These are phyloP conservation scores for Alauda arvensis DNA, from an alignment of 2,797 vertebrate species.

Conservation along the genomic window DNA sequence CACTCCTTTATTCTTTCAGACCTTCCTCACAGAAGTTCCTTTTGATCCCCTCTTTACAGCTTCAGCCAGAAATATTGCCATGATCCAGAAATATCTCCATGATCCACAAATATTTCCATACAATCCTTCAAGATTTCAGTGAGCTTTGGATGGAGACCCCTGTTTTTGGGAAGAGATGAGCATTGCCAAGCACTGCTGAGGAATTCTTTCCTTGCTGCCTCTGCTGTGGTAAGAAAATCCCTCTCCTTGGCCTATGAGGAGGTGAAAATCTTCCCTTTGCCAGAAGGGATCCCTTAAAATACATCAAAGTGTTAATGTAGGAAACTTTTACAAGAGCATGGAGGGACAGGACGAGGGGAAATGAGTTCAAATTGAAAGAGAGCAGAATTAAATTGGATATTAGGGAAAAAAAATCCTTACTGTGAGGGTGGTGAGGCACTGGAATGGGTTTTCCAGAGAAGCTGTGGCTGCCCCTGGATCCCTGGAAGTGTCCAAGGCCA, in stretches of 20 bases:
- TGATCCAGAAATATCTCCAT: neutral
- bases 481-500: neutral
- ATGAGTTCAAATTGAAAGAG: neutral
- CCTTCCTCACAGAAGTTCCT: neutral
- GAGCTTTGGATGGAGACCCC: neutral
- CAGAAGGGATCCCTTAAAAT: neutral
- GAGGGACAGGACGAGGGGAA: neutral
- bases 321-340: neutral
- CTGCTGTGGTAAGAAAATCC: neutral
- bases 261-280: neutral
- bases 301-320: neutral
- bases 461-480: neutral
- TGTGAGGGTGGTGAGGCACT: neutral
- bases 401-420: neutral
- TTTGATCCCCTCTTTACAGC: neutral
- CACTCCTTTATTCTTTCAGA: neutral
- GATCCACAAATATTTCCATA: neutral
- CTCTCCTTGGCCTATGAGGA: neutral
- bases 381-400: neutral
- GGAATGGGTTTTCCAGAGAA: neutral
- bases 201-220: neutral
- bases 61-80: neutral
- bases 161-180: neutral
- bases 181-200: neutral
- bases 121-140: neutral